Evolutionary conservation across 2,113 vertebrate genomes (phyloP).

Genomic region (Motacilla alba): DNA sequence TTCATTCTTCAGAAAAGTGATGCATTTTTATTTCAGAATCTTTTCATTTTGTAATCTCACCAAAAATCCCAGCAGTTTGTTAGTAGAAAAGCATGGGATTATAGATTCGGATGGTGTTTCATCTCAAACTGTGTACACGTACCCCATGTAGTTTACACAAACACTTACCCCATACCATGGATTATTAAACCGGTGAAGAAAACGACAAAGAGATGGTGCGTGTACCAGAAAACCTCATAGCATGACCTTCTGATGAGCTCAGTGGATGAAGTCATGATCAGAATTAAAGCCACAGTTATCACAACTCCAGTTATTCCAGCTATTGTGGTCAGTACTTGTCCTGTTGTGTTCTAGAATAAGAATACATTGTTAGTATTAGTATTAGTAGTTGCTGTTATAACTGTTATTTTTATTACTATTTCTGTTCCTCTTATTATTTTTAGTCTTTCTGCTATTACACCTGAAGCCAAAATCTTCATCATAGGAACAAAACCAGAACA

Average conservation of each 20-base stretch:
- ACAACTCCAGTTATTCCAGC: slow-evolving; percentile 76
- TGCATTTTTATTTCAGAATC: background rate
- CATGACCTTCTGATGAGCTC: slow-evolving; percentile 71
- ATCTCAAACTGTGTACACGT: background rate
- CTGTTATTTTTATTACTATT: background rate
- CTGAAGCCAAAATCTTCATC: background rate
- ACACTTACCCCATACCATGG: slow-evolving; percentile 80
- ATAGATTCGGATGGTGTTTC: background rate
- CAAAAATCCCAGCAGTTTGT: background rate
- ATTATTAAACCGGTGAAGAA: slow-evolving; percentile 76
- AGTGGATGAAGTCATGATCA: slow-evolving; percentile 79
- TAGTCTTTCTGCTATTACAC: background rate
- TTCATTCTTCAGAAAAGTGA: background rate
- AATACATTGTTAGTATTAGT: background rate
- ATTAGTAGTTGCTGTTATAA: background rate
- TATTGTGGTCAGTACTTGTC: slow-evolving; percentile 62
- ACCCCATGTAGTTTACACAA: background rate
- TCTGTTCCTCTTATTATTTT: background rate
- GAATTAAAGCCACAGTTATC: slow-evolving; percentile 75
- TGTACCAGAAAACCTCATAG: slow-evolving; percentile 82
- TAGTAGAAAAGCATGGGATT: background rate
- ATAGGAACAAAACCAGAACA: background rate
- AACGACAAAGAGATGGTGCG: slow-evolving; percentile 74
- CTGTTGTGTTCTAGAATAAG: slow-evolving; percentile 62
- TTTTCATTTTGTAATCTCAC: background rate